A percentile compares a stretch with the other conserved stretches of the same genome.
Evolutionary conservation across 2,113 vertebrate species (phyloP).

Genomic region (Rhinolophus ferrumequinum): DNA sequence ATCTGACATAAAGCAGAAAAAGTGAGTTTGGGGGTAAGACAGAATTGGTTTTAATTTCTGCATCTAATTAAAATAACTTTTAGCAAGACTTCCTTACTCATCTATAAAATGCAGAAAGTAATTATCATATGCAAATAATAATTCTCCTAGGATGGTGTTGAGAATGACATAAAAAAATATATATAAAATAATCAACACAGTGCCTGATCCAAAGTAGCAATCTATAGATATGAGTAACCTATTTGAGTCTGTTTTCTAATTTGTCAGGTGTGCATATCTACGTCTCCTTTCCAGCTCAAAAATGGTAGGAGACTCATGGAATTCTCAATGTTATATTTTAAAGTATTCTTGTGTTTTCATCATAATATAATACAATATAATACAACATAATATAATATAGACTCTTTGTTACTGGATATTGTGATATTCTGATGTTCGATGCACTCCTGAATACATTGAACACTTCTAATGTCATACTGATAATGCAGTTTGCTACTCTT

Average conservation of each 20-base stretch:
- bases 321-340: background rate
- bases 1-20: conserved; percentile 25
- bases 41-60: conserved; percentile 38
- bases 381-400: background rate
- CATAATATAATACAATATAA: background rate
- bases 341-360: background rate
- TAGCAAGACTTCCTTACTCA: background rate
- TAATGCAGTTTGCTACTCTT: background rate
- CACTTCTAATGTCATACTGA: background rate
- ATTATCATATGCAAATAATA: conserved; percentile 27
- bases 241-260: background rate
- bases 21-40: background rate
- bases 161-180: background rate
- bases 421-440: background rate
- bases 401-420: background rate
- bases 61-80: conserved; percentile 27
- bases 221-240: background rate
- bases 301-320: background rate
- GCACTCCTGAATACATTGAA: background rate
- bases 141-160: background rate
- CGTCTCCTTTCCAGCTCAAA: background rate
- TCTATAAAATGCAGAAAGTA: background rate
- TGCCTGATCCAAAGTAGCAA: background rate
- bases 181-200: background rate
- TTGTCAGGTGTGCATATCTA: background rate